A percentile compares a stretch with the other conserved stretches of the same genome.
phyloP scores from a whole-genome alignment of 2,888 invertebrate genomes.

The Ceratothoa steindachneri region DNA sequence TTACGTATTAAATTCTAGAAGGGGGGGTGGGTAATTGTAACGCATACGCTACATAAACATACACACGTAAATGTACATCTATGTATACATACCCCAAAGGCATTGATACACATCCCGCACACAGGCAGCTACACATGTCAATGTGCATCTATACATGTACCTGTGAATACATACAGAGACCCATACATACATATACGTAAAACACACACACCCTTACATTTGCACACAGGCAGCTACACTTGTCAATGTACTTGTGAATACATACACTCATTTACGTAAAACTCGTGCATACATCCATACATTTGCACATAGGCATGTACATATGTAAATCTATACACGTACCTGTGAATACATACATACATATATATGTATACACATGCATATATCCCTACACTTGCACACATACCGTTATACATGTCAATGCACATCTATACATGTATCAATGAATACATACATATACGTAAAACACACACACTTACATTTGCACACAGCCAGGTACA shows the following conservation, averaged over 20 bases:
- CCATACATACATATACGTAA: not conserved
- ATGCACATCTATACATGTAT: constrained; percentile 14
- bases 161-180: not conserved
- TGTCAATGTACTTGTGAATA: not conserved
- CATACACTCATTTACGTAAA: too few relatives aligned
- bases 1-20: too few relatives aligned
- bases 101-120: too few relatives aligned
- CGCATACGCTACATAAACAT: not conserved
- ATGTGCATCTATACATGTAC: constrained; percentile 6
- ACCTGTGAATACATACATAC: not conserved
- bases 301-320: not conserved
- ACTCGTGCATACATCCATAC: not conserved
- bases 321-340: not conserved
- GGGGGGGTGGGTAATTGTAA: too few relatives aligned
- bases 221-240: not conserved
- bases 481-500: too few relatives aligned
- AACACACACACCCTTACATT: not conserved
- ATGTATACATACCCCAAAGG: constrained; percentile 12
- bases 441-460: not conserved
- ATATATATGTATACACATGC: constrained; percentile 17
- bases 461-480: not conserved
- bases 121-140: constrained; percentile 4
- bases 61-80: constrained; percentile 10
- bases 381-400: constrained; percentile 6
- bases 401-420: constrained; percentile 8